Evolutionary conservation across 1,140 invertebrate genomes (phyloP), one percentile per base, ranked within the genome.

Genomic region (Apis laboriosa): DNA sequence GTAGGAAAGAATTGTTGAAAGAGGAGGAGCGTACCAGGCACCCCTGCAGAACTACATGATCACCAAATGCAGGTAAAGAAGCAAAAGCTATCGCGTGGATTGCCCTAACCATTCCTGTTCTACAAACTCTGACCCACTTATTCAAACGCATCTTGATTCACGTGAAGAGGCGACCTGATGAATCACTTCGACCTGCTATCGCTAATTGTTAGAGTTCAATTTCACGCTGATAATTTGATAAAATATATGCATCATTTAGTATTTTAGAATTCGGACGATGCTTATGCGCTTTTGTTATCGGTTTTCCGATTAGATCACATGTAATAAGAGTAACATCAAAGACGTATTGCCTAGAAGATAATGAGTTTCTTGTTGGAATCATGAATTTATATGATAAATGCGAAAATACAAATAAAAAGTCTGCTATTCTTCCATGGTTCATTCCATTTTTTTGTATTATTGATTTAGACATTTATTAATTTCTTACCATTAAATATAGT

Each of bases 1-100:
- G 49, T 53, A 21, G 66, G 7, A 15, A 49, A 58, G 28, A 64
- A 28, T 63, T 24, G 75, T 51, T 55, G 49, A 49, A 74, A 70
- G 43, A 81, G 63, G 79, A 84, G 85, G 78, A 86, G 88, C 90
- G 91, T 92, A 90, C 91, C 91, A 90, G 91, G 91, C 83, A 91
- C 90, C 90, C 87, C 77, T 77, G 73, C 67, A 85, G 71, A 75
- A 75, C 87, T 86, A 84, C 64, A 43, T 80, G 49, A 28, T 70
- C 72, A 34, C 43, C 77, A 80, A 91, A 92, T 90, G 84, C 88
- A 89, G 86, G 90, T 79, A 86, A 92, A 87, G 81, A 90, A 86
- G 87, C 68, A 82, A 88, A 91, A 88, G 89, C 80, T 80, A 89
- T 87, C 88, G 90, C 88, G 87, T 89, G 89, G 80, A 85, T 88